These are phyloP conservation scores for Habrosyne pyritoides DNA, from an alignment of 2,888 invertebrate genomes.

Conservation along the genomic window DNA sequence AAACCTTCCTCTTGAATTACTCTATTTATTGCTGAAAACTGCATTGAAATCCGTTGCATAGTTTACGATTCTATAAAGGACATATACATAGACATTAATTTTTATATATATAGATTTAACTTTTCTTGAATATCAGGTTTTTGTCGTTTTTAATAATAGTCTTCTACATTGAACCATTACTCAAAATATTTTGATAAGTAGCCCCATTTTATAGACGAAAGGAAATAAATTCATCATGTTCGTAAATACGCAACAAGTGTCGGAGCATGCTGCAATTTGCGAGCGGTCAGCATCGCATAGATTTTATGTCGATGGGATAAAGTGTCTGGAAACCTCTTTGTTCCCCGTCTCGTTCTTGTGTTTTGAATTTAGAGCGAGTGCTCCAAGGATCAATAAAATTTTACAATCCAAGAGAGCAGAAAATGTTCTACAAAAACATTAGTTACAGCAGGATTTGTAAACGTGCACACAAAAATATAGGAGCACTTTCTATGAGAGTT, in stretches of 20 bases:
- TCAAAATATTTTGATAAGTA: too few species aligned
- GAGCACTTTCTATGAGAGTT: not conserved
- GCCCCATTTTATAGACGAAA: too few species aligned
- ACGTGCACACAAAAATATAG: not conserved
- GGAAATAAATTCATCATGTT: not conserved
- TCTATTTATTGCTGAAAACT: too few species aligned
- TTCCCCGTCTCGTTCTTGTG: conserved; percentile 13
- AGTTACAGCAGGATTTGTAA: conserved; percentile 2
- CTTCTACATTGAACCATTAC: too few species aligned
- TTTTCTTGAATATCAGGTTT: too few species aligned
- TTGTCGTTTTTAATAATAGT: too few species aligned
- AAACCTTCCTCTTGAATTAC: too few species aligned
- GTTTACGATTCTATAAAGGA: too few species aligned
- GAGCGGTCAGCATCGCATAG: conserved; percentile 9
- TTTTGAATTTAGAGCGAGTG: conserved; percentile 21
- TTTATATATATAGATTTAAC: too few species aligned
- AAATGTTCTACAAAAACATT: conserved; percentile 13
- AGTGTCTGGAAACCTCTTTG: conserved; percentile 15
- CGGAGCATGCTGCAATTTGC: conserved; percentile 13
- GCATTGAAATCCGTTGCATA: too few species aligned
- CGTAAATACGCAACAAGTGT: conserved; percentile 9
- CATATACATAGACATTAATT: too few species aligned
- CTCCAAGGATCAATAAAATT: conserved; percentile 22
- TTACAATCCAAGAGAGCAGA: conserved; percentile 18
- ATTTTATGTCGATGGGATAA: not conserved